Conservation (phyloP, 1,140 invertebrate species). For the Panagrolaimus sp. region DNA sequence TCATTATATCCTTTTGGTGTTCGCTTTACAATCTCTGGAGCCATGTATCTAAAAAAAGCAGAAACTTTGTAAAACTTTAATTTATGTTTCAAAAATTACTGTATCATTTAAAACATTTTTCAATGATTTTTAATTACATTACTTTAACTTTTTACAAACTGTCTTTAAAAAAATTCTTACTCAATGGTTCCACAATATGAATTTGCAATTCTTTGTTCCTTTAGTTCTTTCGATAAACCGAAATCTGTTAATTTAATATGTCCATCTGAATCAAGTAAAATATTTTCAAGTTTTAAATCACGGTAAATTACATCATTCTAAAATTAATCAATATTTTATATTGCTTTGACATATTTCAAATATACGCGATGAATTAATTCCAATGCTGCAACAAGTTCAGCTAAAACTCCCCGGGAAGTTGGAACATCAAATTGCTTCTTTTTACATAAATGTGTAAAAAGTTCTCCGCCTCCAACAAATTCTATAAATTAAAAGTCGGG, state of each 20-base stretch:
- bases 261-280: conserved; percentile 76
- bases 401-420: conserved; percentile 80
- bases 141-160: not conserved
- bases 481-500: conserved; percentile 66
- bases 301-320: conserved; percentile 85
- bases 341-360: not conserved
- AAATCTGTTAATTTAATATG: conserved; percentile 87
- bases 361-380: conserved; percentile 81
- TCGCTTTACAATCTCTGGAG: conserved; percentile 80
- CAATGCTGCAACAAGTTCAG: conserved; percentile 81
- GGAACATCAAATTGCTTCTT: conserved; percentile 77
- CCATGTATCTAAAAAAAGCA: conserved; percentile 70
- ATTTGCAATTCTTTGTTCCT: conserved; percentile 67
- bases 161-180: conserved; percentile 52
- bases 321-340: conserved; percentile 49
- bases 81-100: too few relatives aligned
- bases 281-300: conserved; percentile 90
- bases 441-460: conserved; percentile 85
- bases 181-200: conserved; percentile 97
- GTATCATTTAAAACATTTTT: too few relatives aligned
- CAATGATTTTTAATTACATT: too few relatives aligned
- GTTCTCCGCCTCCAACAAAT: conserved; percentile 83
- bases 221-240: conserved; percentile 80
- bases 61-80: too few relatives aligned
- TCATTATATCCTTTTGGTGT: conserved; percentile 74